A percentile compares a stretch with the other conserved stretches of the same genome.
These are phyloP conservation scores for Neoarius graeffei DNA, from an alignment of 2,113 vertebrate species.

Conservation along the genomic window DNA sequence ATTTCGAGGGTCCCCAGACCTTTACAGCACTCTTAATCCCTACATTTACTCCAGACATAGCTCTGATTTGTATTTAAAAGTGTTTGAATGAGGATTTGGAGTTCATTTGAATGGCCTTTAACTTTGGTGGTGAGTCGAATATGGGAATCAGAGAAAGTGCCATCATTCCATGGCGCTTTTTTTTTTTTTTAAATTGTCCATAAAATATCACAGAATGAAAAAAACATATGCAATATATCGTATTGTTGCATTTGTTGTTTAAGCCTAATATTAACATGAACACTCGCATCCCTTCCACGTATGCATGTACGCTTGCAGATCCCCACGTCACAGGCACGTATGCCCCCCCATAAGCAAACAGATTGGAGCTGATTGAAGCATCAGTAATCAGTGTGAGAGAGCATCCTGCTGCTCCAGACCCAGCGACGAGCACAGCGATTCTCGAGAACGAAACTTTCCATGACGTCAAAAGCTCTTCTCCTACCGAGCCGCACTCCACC, in stretches of 20 bases:
- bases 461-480: constrained; percentile 62
- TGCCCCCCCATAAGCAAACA: constrained; percentile 32
- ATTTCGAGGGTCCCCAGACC: constrained; percentile 29
- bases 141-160: neutral
- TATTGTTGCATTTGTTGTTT: neutral
- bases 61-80: constrained; percentile 45
- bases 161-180: neutral
- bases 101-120: constrained; percentile 35
- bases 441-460: constrained; percentile 57
- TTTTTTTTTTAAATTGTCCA: neutral
- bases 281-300: neutral
- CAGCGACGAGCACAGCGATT: constrained; percentile 55
- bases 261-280: neutral
- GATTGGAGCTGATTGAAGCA: constrained; percentile 50
- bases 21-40: constrained; percentile 45
- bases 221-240: neutral
- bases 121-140: neutral
- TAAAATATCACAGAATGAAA: neutral
- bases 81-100: constrained; percentile 42
- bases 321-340: constrained; percentile 31
- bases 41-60: constrained; percentile 32
- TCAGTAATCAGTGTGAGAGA: constrained; percentile 46
- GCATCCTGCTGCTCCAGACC: constrained; percentile 55
- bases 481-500: constrained; percentile 45
- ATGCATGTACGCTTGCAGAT: neutral